phyloP scores from a whole-genome alignment of 2,888 invertebrate species.

The Linyphia triangularis region DNA sequence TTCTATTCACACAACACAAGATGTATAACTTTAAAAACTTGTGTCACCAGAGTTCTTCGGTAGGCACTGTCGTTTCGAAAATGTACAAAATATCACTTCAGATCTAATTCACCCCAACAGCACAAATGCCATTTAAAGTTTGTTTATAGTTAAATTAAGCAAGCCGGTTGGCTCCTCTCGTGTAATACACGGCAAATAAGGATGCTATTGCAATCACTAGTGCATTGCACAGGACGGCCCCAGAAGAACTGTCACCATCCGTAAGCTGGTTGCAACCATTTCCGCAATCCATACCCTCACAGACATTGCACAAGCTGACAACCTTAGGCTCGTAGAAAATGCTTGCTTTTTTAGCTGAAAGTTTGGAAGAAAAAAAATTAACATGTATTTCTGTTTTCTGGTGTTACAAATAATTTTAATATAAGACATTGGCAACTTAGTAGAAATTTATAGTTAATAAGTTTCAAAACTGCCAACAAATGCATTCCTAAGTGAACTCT shows the following conservation, averaged over 20 bases:
- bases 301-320: conserved; percentile 73
- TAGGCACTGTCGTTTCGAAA: conserved; percentile 66
- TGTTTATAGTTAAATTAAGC: background rate
- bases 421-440: too few relatives aligned
- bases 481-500: too few relatives aligned
- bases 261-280: conserved; percentile 69
- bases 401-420: too few relatives aligned
- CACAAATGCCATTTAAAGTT: conserved; percentile 8
- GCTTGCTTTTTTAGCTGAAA: conserved; percentile 75
- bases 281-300: conserved; percentile 75
- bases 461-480: too few relatives aligned
- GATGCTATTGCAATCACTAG: conserved; percentile 3
- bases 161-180: background rate
- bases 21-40: conserved; percentile 6
- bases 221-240: conserved; percentile 15
- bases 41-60: conserved; percentile 30
- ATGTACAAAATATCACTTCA: conserved; percentile 68
- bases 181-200: background rate
- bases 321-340: conserved; percentile 76
- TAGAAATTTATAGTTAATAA: too few relatives aligned
- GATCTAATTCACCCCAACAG: conserved; percentile 7
- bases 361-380: background rate
- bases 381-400: background rate
- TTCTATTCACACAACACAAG: conserved; percentile 11
- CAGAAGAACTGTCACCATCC: conserved; percentile 14